phyloP scores from a whole-genome alignment of 2,888 invertebrate genomes.

The Leptopterna dolabrata region DNA sequence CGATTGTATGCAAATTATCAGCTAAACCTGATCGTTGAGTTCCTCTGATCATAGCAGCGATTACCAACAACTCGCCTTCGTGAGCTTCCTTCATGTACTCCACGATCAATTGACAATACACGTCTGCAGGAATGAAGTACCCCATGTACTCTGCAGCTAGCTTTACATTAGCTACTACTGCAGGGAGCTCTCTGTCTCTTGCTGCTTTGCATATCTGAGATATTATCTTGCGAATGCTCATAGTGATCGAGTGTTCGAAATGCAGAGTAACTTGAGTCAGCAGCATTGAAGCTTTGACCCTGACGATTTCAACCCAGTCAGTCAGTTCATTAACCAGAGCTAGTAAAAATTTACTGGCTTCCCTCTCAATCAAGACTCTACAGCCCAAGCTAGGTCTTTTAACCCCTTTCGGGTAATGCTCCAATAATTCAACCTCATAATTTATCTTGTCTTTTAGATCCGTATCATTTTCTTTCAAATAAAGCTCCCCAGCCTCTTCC shows the following conservation, averaged over 20 bases:
- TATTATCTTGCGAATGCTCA: constrained; percentile 73
- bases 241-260: constrained; percentile 79
- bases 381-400: constrained; percentile 84
- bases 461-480: constrained; percentile 86
- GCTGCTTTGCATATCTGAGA: constrained; percentile 75
- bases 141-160: constrained; percentile 79
- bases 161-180: constrained; percentile 73
- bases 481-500: constrained; percentile 81
- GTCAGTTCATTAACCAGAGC: constrained; percentile 79
- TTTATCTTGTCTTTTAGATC: constrained; percentile 87
- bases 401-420: constrained; percentile 80
- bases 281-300: constrained; percentile 80
- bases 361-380: constrained; percentile 79
- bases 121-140: constrained; percentile 77
- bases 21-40: constrained; percentile 69
- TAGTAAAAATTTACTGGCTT: constrained; percentile 79
- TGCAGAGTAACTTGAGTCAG: constrained; percentile 79
- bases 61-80: constrained; percentile 71
- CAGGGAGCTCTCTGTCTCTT: constrained; percentile 75
- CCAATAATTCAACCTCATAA: constrained; percentile 75
- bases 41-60: constrained; percentile 74
- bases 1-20: constrained; percentile 71
- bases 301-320: constrained; percentile 78
- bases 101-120: constrained; percentile 77
- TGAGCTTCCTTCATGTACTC: constrained; percentile 72